phyloP scores from a whole-genome alignment of 2,888 invertebrate species.

The Andrena hattorfiana region DNA sequence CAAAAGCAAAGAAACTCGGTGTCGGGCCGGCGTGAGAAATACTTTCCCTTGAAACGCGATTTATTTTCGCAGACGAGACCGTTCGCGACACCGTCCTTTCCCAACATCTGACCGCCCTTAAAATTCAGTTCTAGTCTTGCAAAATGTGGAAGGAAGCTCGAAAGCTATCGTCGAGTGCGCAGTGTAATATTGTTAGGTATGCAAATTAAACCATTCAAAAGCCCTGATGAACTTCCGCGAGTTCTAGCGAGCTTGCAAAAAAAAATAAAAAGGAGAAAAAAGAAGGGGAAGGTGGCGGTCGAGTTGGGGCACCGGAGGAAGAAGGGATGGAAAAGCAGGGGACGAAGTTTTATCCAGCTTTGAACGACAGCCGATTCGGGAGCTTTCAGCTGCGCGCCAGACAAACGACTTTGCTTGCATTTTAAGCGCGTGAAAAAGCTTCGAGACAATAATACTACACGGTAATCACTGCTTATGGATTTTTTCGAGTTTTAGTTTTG shows the following conservation, averaged over 20 bases:
- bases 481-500: not conserved
- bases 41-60: conserved; percentile 1
- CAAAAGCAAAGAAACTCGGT: conserved; percentile 2
- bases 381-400: not conserved
- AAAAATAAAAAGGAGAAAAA: not conserved
- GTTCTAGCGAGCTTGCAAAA: conserved; percentile 62
- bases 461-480: not conserved
- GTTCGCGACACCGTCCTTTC: conserved; percentile 3
- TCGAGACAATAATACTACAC: not conserved
- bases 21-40: conserved; percentile 6
- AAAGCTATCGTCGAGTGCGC: conserved; percentile 67
- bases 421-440: conserved; percentile 19
- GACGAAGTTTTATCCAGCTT: conserved; percentile 36
- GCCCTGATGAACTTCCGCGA: conserved; percentile 72
- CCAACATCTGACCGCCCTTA: conserved; percentile 1
- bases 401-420: conserved; percentile 1
- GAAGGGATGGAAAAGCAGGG: not conserved
- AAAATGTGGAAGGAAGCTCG: conserved; percentile 51
- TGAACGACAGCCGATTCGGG: conserved; percentile 1
- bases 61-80: conserved; percentile 9
- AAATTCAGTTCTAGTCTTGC: conserved; percentile 34
- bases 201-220: conserved; percentile 76
- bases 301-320: not conserved
- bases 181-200: conserved; percentile 74
- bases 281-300: not conserved